Percentiles rank a stretch among this genome's conserved stretches.
Conservation (phyloP, 1,140 invertebrate species). For the Neoseiulus cucumeris region DNA sequence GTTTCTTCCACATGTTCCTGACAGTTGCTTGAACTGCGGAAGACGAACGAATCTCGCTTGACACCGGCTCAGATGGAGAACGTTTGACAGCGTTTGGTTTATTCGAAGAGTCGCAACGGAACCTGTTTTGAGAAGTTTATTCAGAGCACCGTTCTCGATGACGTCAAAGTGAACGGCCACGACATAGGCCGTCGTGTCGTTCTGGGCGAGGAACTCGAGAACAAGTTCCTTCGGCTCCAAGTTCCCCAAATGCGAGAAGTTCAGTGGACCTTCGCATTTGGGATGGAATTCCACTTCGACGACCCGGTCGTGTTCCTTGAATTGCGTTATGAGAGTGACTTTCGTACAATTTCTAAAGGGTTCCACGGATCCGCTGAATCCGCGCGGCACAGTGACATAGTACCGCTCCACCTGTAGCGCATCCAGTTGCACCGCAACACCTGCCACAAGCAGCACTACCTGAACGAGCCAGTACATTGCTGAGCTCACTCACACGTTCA, state of each 20-base stretch:
- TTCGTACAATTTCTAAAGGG: neutral
- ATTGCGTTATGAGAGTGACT: neutral
- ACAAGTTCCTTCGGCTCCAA: constrained; percentile 5
- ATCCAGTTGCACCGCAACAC: too few species aligned
- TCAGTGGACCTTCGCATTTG: neutral
- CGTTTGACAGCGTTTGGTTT: neutral
- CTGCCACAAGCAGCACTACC: too few species aligned
- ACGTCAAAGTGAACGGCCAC: neutral
- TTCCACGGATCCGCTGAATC: neutral
- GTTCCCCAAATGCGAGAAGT: neutral
- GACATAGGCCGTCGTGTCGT: neutral
- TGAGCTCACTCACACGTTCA: too few species aligned
- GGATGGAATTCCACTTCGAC: neutral
- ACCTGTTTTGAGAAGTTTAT: neutral
- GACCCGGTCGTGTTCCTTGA: neutral
- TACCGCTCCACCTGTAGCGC: neutral
- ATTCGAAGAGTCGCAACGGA: neutral
- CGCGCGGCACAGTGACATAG: neutral
- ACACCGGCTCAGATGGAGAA: neutral
- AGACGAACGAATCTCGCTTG: neutral
- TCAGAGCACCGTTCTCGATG: neutral
- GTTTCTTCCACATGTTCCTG: neutral
- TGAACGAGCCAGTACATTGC: too few species aligned
- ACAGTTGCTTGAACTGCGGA: neutral
- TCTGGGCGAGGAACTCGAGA: neutral